Base-by-base conservation (phyloP, 2,888 invertebrate genomes). In the Microctonus brassicae region DNA sequence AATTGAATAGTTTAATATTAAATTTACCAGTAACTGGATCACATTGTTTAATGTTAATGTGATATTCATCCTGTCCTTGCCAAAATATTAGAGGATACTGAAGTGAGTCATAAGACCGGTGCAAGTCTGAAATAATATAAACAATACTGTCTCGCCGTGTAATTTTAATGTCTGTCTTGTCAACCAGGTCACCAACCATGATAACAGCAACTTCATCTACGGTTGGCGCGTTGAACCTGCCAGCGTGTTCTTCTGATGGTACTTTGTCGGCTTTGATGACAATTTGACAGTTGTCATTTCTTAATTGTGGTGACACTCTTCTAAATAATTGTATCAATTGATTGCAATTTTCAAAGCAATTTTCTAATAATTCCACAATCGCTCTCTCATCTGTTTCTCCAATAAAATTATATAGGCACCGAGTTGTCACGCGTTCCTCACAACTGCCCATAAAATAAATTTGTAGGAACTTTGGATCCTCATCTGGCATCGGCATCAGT, bases 31-130 rank as follows among this genome's bases (percentile, higher is more conserved):
- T 55, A 1, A 10, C 26, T 9, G 9, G 55, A 55, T 24, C 13
- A 10, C 20, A 0, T 24, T 24, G 20, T 26, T 55, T 55, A 13
- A 55, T 55, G 3, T 24, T 26, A 26, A 26, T 1, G n/a, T n/a
- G n/a, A n/a, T n/a, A n/a, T n/a, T n/a, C n/a, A n/a, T n/a, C n/a
- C n/a, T n/a, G n/a, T n/a, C 26, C 55, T 13, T 55, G 24, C 55
- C 34, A 60, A n/a, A 60, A 60, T 2, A 60, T 60, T 6, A 60
- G 5, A 5, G 33, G 58, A n/a, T 60, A 60, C 10, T 60, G 58
- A 62, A 87, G 77, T 1, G 86, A 82, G 77, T 88, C 86, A 74
- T 83, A 83, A 63, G 73, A 77, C 7, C 77, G 64, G 70, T 84
- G 82, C 63, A 79, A 82, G 78, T 83, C 82, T n/a, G 39, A 58